Evolutionary conservation across 1,140 invertebrate genomes (phyloP).

Genomic region (Rhysida immarginata): DNA sequence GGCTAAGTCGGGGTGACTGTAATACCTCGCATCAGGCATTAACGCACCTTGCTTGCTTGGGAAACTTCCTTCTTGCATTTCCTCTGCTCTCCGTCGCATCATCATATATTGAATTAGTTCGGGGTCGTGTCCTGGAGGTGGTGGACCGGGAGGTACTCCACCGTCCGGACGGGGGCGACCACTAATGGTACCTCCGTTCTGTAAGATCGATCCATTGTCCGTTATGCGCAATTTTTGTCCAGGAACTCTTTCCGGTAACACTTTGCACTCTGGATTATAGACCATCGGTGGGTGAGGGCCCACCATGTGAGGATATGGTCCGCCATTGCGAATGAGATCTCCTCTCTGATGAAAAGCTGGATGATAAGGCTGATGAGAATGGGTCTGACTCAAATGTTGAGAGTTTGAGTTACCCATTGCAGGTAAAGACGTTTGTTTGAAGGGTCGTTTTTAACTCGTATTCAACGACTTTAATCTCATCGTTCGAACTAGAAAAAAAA

Average conservation of each 20-base stretch:
- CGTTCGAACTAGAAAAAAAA: no score
- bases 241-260: slow-evolving; percentile 45
- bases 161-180: slow-evolving; percentile 33
- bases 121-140: background rate
- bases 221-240: slow-evolving; percentile 46
- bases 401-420: background rate
- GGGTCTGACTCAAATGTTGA: background rate
- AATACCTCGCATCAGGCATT: background rate
- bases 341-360: background rate
- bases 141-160: background rate
- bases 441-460: no score
- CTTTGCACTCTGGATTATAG: slow-evolving; percentile 29
- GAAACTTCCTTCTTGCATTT: background rate
- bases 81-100: no score
- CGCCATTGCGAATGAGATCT: background rate
- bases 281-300: background rate
- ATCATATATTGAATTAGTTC: no score
- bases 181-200: slow-evolving; percentile 58
- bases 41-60: background rate
- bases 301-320: background rate
- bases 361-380: slow-evolving; percentile 4
- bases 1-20: background rate
- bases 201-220: slow-evolving; percentile 59
- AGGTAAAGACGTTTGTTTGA: no score
- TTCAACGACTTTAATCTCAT: no score